Evolutionary conservation across 2,113 vertebrate genomes (phyloP), one percentile per base, ranked within the genome.

Genomic region (Malurus melanocephalus): DNA sequence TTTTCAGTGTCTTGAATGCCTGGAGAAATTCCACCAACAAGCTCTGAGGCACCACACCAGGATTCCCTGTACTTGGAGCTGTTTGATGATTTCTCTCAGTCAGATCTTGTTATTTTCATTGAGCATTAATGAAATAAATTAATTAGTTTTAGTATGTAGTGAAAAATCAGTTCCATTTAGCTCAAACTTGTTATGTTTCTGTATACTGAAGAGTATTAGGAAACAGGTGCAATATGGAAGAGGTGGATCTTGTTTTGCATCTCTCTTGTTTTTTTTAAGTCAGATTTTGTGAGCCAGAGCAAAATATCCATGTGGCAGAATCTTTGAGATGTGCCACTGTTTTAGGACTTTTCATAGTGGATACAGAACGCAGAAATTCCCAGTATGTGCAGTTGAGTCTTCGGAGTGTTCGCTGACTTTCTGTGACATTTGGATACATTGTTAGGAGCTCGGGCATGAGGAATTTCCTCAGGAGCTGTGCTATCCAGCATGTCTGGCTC

Each of bases 401-500:
- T 45, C 57, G 52, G 42, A 32, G 65, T 82, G 90, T 61, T 62
- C 32, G 28, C 61, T 90, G 87, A 87, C 83, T 85, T 90, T 82
- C 88, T 91, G 80, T 93, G 93, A 90, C 88, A 80, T 95, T 94
- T 75, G 35, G 49, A 61, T 74, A 61, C 64, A 62, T 76, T 90
- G 89, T 94, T 80, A 80, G 71, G 73, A 69, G 30, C 49, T 75
- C 2, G 3, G 80, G 53, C 35, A 88, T 2, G 20, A 95, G 80
- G 72, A 86, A 85, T 92, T 84, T 69, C 84, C 82, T 94, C 20
- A 65, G 94, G 83, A 96, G 80, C 88, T 78, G 16, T 62, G 57
- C 33, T 89, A 21, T 56, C 40, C 53, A 22, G 40, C 23, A 11
- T 57, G 35, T 52, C 92, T 88, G 87, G 38, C 77, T 88, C 65